Evolutionary conservation across 2,797 vertebrate species (phyloP), one percentile per base, ranked within the genome.

Genomic region (Sebastes cheni): DNA sequence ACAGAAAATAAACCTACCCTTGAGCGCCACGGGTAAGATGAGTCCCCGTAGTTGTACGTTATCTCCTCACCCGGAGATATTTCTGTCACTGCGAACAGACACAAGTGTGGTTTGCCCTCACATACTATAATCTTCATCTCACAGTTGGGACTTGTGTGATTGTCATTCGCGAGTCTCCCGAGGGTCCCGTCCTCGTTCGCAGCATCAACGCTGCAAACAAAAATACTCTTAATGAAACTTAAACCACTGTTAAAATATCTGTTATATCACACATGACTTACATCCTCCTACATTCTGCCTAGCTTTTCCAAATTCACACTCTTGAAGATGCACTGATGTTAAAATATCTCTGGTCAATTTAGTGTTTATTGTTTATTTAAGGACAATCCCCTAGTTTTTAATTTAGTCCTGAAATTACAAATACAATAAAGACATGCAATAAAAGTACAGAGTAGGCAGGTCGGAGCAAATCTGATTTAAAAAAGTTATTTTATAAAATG

Each of bases 131-230:
- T 87, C 82, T 32, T 92, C 34, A 91, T 83, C 70, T 73, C 34
- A 42, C 91, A 91, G 79, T 89, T 91, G 55, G 89, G 91, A 77
- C 8, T 81, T 16, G 1, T 20, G 71, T 89, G 77, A 60, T 91
- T 29, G 6, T 90, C 85, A 32, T 91, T 92, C n/a, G 88, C 91
- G 2, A 92, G 77, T 68, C 86, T 79, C 25, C 91, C 91, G 4
- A 92, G 82, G 16, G 59, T 69, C 16, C 61, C 5, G 4, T 89
- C 84, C 0, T 89, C 55, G 20, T 74, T 22, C 0, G 86, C 82
- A 46, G 89, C 88, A 72, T 91, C 85, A 42, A 89, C 9, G 9
- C 91, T 92, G 34, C 55, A 80, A 74, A 29, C 0, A 52, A 46
- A 42, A 68, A 60, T 5, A 34, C 1, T 54, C 11, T 50, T 4